Evolutionary conservation across 2,113 vertebrate genomes (phyloP), one percentile per base, ranked within the genome.

Genomic region (Empidonax alnorum): DNA sequence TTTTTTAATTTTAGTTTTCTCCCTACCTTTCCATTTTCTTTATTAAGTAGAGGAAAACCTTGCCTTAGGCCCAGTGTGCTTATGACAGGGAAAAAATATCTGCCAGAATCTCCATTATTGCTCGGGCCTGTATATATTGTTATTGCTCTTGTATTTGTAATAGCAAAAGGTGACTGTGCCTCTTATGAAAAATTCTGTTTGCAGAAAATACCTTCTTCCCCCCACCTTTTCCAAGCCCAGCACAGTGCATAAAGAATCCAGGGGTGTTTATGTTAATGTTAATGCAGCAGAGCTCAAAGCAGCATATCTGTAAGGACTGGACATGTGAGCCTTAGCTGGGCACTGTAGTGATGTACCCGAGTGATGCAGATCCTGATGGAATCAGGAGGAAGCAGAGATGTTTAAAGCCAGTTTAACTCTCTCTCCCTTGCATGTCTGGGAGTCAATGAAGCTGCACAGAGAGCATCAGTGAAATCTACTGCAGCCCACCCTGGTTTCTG

Each of bases 31-130:
- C 67, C 55, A 77, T 93, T 95, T 96, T 94, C 84, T 93, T 91
- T 96, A 94, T 95, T 96, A 95, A 97, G 93, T 58, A 91, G 63
- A 93, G 44, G 73, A 74, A 92, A 96, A 86, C 53, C 37, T 94
- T 94, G 91, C 91, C 76, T 77, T 81, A 94, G 89, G 92, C 89
- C 66, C 47, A 65, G 65, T n/a, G 59, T 74, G 65, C 68, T 95
- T 96, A 83, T 86, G 78, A 72, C 37, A n/a, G 44, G 82, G 58
- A 63, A 91, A 79, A 96, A 92, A 76, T 84, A 91, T 61, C 67
- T 93, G 53, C 79, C 80, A 86, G 68, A 75, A 87, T 79, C 77
- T 89, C 82, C n/a, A 68, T 90, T 94, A 92, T 66, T 89, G 74
- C 75, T 85, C 35, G 65, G 89, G 55, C 74, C 71, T 83, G 42